phyloP scores from a whole-genome alignment of 2,113 vertebrate genomes.

The Sylvietta virens region DNA sequence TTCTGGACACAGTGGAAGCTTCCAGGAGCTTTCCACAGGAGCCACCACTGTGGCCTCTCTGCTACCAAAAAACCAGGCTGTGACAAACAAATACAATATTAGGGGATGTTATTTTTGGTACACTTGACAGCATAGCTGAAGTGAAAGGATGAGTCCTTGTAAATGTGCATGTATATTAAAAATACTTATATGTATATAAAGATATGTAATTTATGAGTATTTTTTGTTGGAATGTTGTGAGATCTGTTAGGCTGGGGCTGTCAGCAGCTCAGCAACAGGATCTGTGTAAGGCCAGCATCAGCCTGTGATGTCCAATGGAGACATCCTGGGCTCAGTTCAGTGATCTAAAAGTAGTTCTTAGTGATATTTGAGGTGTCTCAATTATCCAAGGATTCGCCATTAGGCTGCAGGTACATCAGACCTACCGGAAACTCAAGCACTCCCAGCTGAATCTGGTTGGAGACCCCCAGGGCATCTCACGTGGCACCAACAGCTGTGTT shows the following conservation, averaged over 20 bases:
- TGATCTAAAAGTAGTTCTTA: not conserved
- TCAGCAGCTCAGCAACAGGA: not conserved
- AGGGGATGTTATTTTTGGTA: not conserved
- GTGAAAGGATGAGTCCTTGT: not conserved
- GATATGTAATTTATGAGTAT: not conserved
- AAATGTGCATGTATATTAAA: not conserved
- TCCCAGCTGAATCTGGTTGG: not conserved
- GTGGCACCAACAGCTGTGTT: not conserved
- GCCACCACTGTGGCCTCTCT: not conserved
- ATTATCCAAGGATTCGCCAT: not conserved
- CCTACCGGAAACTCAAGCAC: not conserved
- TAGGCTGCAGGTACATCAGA: not conserved
- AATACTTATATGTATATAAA: not conserved
- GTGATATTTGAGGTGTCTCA: not conserved
- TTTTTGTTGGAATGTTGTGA: not conserved
- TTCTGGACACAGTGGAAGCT: not conserved
- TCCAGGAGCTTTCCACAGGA: not conserved
- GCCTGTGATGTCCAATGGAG: not conserved
- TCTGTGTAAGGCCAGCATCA: not conserved
- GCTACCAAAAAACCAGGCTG: not conserved
- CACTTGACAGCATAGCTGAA: not conserved
- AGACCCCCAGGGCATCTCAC: not conserved
- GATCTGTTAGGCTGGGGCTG: not conserved
- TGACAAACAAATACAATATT: not conserved
- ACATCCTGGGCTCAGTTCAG: not conserved